phyloP scores from a whole-genome alignment of 2,888 invertebrate species.

The Alloplasta piceator region DNA sequence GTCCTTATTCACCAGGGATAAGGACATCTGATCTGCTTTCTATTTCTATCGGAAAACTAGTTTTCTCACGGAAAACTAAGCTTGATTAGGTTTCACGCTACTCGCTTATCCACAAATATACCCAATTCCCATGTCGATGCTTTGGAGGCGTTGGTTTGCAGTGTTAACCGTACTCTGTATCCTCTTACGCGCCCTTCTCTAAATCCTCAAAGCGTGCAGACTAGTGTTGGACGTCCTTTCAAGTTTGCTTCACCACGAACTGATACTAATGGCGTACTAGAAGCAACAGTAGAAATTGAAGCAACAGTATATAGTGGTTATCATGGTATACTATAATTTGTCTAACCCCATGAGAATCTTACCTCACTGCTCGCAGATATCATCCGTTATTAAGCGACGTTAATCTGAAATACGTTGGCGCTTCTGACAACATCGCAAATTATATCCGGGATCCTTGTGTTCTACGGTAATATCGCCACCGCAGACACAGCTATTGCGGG shows the following conservation, averaged over 20 bases:
- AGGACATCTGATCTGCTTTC: constrained; percentile 12
- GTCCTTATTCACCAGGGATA: too few relatives aligned
- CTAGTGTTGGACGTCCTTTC: constrained; percentile 66
- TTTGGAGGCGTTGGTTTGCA: constrained; percentile 45
- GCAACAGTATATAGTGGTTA: constrained; percentile 27
- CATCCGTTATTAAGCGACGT: constrained; percentile 77
- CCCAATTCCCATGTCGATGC: constrained; percentile 59
- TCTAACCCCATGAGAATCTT: constrained; percentile 67
- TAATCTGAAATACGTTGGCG: constrained; percentile 77
- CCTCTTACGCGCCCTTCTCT: constrained; percentile 71
- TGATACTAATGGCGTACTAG: constrained; percentile 28
- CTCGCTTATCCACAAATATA: constrained; percentile 44
- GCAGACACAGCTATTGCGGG: neutral
- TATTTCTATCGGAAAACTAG: constrained; percentile 8
- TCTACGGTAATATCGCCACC: constrained; percentile 37
- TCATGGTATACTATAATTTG: constrained; percentile 46
- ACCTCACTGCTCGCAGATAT: constrained; percentile 75
- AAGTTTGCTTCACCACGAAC: constrained; percentile 70
- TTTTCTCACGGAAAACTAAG: constrained; percentile 25
- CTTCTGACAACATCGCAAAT: constrained; percentile 74
- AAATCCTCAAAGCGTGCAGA: constrained; percentile 69
- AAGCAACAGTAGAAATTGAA: constrained; percentile 26
- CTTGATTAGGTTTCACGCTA: constrained; percentile 56
- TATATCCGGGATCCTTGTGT: constrained; percentile 68
- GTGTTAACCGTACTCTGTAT: constrained; percentile 58